Base-by-base conservation (phyloP, 2,113 vertebrate genomes). In the Tetrax tetrax region DNA sequence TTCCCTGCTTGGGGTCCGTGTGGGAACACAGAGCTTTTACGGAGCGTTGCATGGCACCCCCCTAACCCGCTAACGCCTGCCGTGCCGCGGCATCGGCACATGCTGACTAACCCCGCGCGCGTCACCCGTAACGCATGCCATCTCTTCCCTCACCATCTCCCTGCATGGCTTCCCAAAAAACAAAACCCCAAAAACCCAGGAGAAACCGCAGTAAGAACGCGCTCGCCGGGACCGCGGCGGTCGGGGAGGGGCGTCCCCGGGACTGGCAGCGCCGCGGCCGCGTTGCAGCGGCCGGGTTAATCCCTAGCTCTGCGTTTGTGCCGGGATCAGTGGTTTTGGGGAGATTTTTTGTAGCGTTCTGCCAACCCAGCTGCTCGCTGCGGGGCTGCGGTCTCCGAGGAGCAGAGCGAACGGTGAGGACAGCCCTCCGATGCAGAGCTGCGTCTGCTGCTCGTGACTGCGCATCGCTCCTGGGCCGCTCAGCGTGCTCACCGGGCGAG, bases 151-250 rank as follows among this genome's bases (percentile, higher is more conserved):
- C 1, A 0, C 76, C 72, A 47, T 69, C 31, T 63, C 68, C 71
- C 66, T 69, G 95, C 96, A 93, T 90, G 95, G 61, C 54, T 83
- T 82, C 56, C 81, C 91, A 75, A 41, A 41, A 41, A 41, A 41
- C 11, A 41, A 41, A 41, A 41, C n/a, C n/a, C n/a, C n/a, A 41
- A 41, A 77, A 95, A 64, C 83, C 19, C 75, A 95, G 93, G 93
- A 98, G 91, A 88, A 89, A 59, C 48, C 77, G 59, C 92, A 95
- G 95, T 96, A 96, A 97, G 96, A 81, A 76, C 18, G 35, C 13
- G 9, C 41, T 64, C 4, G 45, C 63, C 0, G 59, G 87, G 79
- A 63, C 57, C 22, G 50, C 12, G 50, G 23, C 24, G 4, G 72
- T 43, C 41, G 41, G 41, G 41, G 41, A 43, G 14, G 56, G 33